These are phyloP conservation scores for Oasisia sp. DNA, from an alignment of 2,888 invertebrate genomes.

Conservation along the genomic window DNA sequence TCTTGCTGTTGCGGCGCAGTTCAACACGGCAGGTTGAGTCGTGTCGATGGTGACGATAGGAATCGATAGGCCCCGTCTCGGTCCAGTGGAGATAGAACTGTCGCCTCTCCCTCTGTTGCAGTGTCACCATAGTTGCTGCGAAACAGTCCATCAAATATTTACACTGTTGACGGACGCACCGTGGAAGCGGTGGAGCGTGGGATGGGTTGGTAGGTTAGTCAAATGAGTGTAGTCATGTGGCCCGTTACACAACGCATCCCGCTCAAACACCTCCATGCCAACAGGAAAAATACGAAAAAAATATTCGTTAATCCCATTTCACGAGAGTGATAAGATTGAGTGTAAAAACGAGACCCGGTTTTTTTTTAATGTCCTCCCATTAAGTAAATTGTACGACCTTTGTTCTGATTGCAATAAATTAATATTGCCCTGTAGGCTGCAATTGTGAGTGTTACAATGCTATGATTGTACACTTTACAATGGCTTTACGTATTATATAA, in stretches of 20 bases:
- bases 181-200: not conserved
- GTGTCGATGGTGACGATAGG: not conserved
- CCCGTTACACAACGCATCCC: not conserved
- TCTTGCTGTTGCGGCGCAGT: not conserved
- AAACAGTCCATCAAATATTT: not conserved
- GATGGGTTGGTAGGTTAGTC: not conserved
- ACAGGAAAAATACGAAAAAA: not conserved
- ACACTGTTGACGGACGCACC: not conserved
- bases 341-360: not conserved
- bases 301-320: not conserved
- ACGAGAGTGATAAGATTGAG: not conserved
- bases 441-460: too few species aligned
- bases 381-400: not conserved
- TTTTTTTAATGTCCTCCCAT: not conserved
- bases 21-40: not conserved
- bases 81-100: not conserved
- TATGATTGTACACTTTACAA: too few species aligned
- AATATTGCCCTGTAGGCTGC: too few species aligned
- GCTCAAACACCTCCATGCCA: too few species aligned
- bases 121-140: not conserved
- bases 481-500: too few species aligned
- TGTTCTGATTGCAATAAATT: too few species aligned
- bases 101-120: not conserved
- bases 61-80: not conserved
- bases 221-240: not conserved